Percentiles rank a stretch among this genome's conserved stretches.
phyloP scores from a whole-genome alignment of 2,797 vertebrate species.

The Tragelaphus oryx region DNA sequence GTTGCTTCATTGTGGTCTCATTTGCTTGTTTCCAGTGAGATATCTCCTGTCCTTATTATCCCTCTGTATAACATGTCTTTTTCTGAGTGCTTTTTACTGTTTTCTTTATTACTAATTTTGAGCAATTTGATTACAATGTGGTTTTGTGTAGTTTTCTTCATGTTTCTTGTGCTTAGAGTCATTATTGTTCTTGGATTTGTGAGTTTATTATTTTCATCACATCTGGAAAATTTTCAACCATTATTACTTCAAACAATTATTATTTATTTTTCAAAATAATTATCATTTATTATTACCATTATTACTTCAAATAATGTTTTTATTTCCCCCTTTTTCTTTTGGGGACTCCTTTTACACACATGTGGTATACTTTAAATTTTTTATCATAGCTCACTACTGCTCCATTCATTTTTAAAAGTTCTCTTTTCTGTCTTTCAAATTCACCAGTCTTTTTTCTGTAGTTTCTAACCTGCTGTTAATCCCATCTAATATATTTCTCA shows the following conservation, averaged over 20 bases:
- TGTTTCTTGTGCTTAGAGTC: neutral
- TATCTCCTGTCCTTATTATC: neutral
- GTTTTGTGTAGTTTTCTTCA: neutral
- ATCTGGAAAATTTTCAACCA: neutral
- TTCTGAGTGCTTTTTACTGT: neutral
- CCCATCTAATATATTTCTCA: neutral
- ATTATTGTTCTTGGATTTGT: neutral
- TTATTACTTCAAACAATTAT: neutral
- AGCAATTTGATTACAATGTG: neutral
- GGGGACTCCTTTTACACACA: neutral
- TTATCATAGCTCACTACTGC: neutral
- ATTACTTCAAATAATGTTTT: conserved; percentile 1
- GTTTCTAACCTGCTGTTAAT: neutral
- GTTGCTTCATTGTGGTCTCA: neutral
- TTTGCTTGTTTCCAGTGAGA: neutral
- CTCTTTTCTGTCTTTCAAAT: neutral
- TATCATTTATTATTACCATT: neutral
- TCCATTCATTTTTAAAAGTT: neutral
- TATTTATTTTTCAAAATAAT: neutral
- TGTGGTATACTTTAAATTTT: neutral
- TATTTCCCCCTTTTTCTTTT: neutral
- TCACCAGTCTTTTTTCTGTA: neutral
- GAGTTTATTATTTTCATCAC: neutral
- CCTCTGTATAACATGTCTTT: neutral
- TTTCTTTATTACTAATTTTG: neutral